phyloP scores from a whole-genome alignment of 2,113 vertebrate species.

The Pterocles orientalis region DNA sequence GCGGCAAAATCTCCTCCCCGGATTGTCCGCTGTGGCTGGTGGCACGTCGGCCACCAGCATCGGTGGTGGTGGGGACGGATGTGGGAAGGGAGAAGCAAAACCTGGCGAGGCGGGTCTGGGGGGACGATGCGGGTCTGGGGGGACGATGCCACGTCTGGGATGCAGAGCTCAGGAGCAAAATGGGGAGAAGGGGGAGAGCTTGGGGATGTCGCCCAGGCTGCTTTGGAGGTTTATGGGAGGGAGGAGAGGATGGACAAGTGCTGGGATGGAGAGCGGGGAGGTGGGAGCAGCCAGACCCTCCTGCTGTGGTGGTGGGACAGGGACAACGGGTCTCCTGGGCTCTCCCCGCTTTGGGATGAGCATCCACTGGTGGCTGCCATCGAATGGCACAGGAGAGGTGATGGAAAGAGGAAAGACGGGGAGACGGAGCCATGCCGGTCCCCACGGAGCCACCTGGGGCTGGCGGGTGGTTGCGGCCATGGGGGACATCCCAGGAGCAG shows the following conservation, averaged over 20 bases:
- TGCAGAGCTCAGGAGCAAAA: neutral
- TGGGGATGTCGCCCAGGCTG: neutral
- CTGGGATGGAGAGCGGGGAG: neutral
- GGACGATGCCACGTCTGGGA: rapidly evolving
- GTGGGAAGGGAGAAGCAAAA: neutral
- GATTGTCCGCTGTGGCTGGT: neutral
- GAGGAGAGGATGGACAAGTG: neutral
- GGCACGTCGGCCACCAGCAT: neutral
- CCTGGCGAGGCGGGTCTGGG: rapidly evolving
- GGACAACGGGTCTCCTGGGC: rapidly evolving
- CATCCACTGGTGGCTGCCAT: neutral
- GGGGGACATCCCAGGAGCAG: neutral
- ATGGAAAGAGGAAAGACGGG: neutral
- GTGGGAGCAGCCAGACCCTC: neutral
- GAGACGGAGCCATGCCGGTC: rapidly evolving
- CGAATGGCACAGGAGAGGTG: neutral
- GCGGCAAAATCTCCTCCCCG: neutral
- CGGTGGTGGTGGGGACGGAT: rapidly evolving
- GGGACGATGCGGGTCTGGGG: too few relatives aligned
- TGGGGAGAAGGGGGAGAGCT: neutral
- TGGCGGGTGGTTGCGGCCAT: neutral
- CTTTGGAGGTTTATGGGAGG: neutral
- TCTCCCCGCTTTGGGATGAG: neutral
- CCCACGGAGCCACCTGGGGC: rapidly evolving
- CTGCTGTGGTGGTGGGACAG: neutral